Evolutionary conservation across 2,888 invertebrate species (phyloP).

Genomic region (Xestoiulus laeticollis): DNA sequence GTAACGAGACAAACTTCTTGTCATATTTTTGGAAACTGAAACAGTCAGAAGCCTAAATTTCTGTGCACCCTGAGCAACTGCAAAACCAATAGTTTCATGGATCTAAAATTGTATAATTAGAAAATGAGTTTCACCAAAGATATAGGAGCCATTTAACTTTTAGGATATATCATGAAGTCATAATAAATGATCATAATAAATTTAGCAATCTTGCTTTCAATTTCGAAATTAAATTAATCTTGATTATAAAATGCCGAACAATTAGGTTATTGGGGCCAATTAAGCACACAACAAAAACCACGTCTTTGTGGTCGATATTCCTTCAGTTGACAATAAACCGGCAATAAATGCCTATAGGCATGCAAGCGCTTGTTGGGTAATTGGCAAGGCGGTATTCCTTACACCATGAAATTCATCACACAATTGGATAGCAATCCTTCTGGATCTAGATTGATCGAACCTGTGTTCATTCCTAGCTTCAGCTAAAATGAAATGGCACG

Average conservation of each 20-base stretch:
- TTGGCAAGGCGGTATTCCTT: neutral
- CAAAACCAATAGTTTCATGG: no score
- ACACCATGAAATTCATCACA: neutral
- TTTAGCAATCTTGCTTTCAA: neutral
- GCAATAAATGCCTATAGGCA: neutral
- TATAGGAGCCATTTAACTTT: no score
- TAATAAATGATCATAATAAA: neutral
- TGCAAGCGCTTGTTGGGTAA: neutral
- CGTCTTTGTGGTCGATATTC: neutral
- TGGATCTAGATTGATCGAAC: neutral
- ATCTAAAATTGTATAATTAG: no score
- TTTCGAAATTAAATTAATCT: neutral
- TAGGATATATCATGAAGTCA: no score
- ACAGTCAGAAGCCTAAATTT: no score
- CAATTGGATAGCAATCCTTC: slow-evolving; percentile 7
- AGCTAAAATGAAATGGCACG: neutral
- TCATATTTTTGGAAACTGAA: no score
- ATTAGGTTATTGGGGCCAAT: neutral
- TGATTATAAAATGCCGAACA: neutral
- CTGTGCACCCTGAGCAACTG: no score
- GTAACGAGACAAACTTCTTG: no score
- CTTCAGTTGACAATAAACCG: neutral
- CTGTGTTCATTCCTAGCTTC: neutral
- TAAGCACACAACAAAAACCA: neutral
- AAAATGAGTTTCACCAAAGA: no score